Evolutionary conservation across 2,888 invertebrate species (phyloP), one percentile per base, ranked within the genome.

Genomic region (Parnassius apollo): DNA sequence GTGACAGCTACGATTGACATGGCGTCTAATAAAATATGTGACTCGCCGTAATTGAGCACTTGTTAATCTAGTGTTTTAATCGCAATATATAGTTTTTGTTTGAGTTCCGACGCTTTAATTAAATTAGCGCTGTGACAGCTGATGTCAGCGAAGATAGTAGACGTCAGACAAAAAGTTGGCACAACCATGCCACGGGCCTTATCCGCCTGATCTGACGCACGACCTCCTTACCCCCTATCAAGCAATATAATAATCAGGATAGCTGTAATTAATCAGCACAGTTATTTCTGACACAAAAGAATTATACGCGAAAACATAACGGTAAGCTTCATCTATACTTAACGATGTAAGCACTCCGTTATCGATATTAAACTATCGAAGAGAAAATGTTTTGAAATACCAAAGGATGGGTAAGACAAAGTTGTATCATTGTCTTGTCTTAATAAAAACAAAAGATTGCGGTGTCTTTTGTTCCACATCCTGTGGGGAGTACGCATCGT

Each of bases 201-300:
- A 75, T 76, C 75, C 68, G 68, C 65, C 71, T 66, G 72, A 77
- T 76, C 77, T 77, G 80, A 77, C 76, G 73, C 70, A 66, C 77
- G 83, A 76, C 87, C 86, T 68, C 85, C 81, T 83, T 81, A 79
- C 79, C 75, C 75, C 75, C 62, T 75, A 76, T 80, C 71, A 75
- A 73, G 80, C 79, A 81, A 80, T 78, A 78, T 77, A 71, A 73
- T 83, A 83, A 85, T 87, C 83, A 85, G 82, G 81, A 82, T 80
- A 81, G 76, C 80, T 79, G 79, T 82, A 80, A 86, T 85, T 85
- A 87, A 88, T 83, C 84, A 82, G 82, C 81, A 86, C 82, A 83
- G 83, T 85, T 85, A 79, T 74, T 67, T 72, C 69, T 65, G 66
- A 76, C 71, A 83, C 81, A 83, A 84, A 79, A 78, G 80, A 77